Conservation (phyloP, 2,113 vertebrate genomes). For the Stegostoma tigrinum region DNA sequence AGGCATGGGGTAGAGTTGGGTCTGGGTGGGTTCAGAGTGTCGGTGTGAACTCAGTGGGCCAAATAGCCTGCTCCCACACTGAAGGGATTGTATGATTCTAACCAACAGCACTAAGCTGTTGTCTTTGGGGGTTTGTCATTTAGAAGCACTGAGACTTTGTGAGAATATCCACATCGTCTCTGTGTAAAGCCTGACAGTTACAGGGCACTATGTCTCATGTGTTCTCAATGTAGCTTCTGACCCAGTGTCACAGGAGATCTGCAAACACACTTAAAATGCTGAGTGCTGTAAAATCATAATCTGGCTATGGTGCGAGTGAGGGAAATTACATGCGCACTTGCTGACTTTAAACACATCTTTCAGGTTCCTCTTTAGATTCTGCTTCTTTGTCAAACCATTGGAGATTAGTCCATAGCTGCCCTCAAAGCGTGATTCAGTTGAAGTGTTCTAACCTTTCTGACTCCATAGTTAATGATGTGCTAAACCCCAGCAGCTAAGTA, state of each 20-base stretch:
- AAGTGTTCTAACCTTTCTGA: conserved; percentile 4
- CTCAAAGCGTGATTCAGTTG: not conserved
- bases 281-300: not conserved
- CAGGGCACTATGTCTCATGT: not conserved
- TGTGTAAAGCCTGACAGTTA: not conserved
- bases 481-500: not conserved
- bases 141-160: not conserved
- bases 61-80: too few relatives aligned
- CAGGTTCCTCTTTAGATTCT: not conserved
- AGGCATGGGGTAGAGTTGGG: too few relatives aligned
- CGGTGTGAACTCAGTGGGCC: too few relatives aligned
- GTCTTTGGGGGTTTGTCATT: not conserved
- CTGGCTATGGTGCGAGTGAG: not conserved
- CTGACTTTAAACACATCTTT: not conserved
- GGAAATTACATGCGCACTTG: not conserved
- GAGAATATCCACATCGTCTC: not conserved
- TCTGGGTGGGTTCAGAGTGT: too few relatives aligned
- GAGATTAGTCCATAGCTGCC: not conserved
- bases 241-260: not conserved
- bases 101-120: not conserved
- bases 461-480: conserved; percentile 1
- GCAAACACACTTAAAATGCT: not conserved
- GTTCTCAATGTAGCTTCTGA: not conserved
- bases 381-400: not conserved
- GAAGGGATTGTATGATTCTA: too few relatives aligned